Base-by-base conservation (phyloP, 2,888 invertebrate species). In the Nebria brevicollis region DNA sequence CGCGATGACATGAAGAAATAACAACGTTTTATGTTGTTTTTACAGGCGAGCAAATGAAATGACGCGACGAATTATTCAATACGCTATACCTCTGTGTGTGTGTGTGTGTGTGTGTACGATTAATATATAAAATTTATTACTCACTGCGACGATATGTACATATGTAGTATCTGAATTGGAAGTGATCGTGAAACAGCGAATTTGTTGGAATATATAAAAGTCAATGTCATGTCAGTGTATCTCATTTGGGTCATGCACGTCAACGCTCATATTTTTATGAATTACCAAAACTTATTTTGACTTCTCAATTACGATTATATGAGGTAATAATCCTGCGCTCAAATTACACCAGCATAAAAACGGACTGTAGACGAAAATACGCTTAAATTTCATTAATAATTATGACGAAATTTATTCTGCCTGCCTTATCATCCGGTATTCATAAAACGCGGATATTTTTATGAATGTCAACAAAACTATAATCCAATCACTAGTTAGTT, bases 11-110 rank as follows among this genome's bases (percentile, higher is more conserved):
- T 88, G 87, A 88, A 88, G 88, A 88, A 88, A 88, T 88, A 88
- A 34, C 34, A 34, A 88, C 88, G 86, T 88, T 88, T 88, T 88
- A 88, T 88, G 88, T 87, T 87, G 86, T 87, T 88, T 88, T 88
- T 88, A 88, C 87, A 86, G 86, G 86, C 87, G 86, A 86, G 84
- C 86, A 86, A 85, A 87, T 85, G 86, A 87, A 87, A 87, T 87
- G 86, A 86, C 87, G 84, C 84, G 84, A 83, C 84, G 82, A 75
- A 75, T 75, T 75, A 75, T 75, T 75, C 75, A 75, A 75, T 43
- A 75, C 43, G 70, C 54, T 77, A 26, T 68, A 11, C 13, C 15
- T n/a, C 42, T 64, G 8, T 5, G 5, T 70, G 3, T 10, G 25
- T 25, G 20, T 70, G 26, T 20, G 20, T 1, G 20, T 25, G 20